Evolutionary conservation across 2,113 vertebrate genomes (phyloP).

Genomic region (Rhynchomys soricoides): DNA sequence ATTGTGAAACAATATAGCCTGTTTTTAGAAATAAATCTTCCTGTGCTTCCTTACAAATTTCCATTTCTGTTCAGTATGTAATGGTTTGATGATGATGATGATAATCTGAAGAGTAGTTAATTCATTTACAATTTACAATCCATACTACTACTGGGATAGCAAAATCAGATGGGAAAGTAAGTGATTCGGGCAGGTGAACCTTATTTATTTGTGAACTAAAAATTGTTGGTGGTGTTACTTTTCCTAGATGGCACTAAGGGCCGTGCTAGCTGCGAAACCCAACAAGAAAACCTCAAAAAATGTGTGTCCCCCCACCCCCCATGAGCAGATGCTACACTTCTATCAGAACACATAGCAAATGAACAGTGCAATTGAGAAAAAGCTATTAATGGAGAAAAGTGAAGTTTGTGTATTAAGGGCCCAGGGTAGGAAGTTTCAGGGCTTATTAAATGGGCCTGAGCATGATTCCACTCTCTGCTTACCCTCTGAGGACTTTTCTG

Average conservation of each 20-base stretch:
- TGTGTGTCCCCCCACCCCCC: too few species aligned
- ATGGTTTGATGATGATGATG: not conserved
- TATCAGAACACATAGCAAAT: not conserved
- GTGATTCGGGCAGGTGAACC: not conserved
- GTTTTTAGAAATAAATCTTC: slow-evolving; percentile 47
- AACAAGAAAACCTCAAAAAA: not conserved
- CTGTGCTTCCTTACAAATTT: not conserved
- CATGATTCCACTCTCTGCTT: not conserved
- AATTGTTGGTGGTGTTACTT: not conserved
- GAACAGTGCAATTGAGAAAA: not conserved
- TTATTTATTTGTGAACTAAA: slow-evolving; percentile 30
- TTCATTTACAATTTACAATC: slow-evolving; percentile 4
- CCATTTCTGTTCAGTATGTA: not conserved
- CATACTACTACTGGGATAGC: not conserved
- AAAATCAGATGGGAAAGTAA: not conserved
- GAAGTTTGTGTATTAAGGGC: not conserved
- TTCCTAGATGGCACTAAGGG: slow-evolving; percentile 15
- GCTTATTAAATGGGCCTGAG: not conserved
- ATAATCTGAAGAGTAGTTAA: not conserved
- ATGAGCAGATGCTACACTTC: not conserved
- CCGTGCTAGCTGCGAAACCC: not conserved
- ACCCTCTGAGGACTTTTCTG: not conserved
- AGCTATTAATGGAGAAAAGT: not conserved
- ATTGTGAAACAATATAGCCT: slow-evolving; percentile 36
- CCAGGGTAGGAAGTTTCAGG: too few species aligned